Base-by-base conservation (phyloP, 2,113 vertebrate species). In the Ellobius talpinus region DNA sequence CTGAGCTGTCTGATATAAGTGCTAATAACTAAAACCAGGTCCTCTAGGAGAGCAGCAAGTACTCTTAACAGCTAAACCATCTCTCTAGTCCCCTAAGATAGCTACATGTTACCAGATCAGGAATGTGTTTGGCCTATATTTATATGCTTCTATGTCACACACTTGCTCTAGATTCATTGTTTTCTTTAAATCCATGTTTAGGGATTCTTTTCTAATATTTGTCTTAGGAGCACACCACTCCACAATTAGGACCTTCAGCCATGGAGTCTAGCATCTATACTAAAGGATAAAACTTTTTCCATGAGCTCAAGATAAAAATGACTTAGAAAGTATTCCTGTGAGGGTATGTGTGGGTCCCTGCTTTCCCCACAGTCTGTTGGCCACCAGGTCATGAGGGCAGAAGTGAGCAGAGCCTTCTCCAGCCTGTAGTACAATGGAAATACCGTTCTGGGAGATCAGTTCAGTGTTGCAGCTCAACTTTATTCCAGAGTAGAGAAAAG, bases 261-360 rank as follows among this genome's bases (percentile, higher is more conserved):
- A 23, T 55, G 36, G 24, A 52, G 12, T 58, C 45, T 70, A 42
- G 7, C 7, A 29, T 79, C 36, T 52, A 29, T 13, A 33, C 45
- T n/a, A 42, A 82, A 87, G 70, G 66, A 73, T 68, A 91, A 91
- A 50, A 33, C 39, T 36, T 93, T 96, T 79, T 63, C 68, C 76
- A 74, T 93, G 47, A 84, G 2, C 9, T 78, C 73, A 26, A 94
- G 63, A 65, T 73, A 36, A 36, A 90, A 66, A 95, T 16, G 45
- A 31, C 9, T 70, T 50, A 36, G 61, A 65, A 36, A 88, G 6
- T 45, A 47, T 93, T 73, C 82, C 58, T 93, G 42, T 73, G 31
- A 74, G 12, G 36, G 63, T 79, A 29, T 16, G 4, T 21, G 36
- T 21, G 17, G 36, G 70, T n/a, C 36, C 36, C 17, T 1, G 8